These are phyloP conservation scores for Syngnathus acus DNA, from an alignment of 2,797 vertebrate genomes.

Conservation along the genomic window DNA sequence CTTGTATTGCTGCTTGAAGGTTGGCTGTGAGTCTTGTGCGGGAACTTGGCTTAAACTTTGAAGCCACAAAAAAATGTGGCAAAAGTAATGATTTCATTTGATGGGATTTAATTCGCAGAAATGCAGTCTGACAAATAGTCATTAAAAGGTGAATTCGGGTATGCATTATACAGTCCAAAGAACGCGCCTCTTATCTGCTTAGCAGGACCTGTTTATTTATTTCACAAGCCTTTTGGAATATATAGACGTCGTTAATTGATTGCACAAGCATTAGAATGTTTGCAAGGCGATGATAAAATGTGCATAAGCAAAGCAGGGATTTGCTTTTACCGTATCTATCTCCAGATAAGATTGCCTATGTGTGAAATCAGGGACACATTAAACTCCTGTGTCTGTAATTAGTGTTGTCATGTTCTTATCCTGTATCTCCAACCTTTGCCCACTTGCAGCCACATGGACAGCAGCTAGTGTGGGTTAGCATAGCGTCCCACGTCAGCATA, in stretches of 20 bases:
- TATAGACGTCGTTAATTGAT: not conserved
- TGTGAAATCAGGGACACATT: not conserved
- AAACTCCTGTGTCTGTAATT: not conserved
- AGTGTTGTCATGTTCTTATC: not conserved
- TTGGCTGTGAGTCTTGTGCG: not conserved
- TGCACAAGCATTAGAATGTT: not conserved
- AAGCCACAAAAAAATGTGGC: not conserved
- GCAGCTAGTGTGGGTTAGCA: not conserved
- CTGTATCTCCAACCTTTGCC: constrained; percentile 1
- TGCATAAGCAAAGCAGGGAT: not conserved
- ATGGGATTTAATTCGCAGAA: not conserved
- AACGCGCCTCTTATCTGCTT: too few species aligned
- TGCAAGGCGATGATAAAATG: not conserved
- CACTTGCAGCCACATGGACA: not conserved
- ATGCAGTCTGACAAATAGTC: not conserved
- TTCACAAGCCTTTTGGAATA: too few species aligned
- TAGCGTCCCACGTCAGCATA: not conserved
- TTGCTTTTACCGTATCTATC: not conserved
- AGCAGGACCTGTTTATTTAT: not conserved
- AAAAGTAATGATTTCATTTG: not conserved
- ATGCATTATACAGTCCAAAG: not conserved
- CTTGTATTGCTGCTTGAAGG: not conserved
- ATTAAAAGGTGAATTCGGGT: not conserved
- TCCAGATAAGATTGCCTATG: not conserved
- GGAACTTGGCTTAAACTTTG: not conserved